These are phyloP conservation scores for Coregonus sp. DNA, from an alignment of 2,797 vertebrate species.

Conservation along the genomic window DNA sequence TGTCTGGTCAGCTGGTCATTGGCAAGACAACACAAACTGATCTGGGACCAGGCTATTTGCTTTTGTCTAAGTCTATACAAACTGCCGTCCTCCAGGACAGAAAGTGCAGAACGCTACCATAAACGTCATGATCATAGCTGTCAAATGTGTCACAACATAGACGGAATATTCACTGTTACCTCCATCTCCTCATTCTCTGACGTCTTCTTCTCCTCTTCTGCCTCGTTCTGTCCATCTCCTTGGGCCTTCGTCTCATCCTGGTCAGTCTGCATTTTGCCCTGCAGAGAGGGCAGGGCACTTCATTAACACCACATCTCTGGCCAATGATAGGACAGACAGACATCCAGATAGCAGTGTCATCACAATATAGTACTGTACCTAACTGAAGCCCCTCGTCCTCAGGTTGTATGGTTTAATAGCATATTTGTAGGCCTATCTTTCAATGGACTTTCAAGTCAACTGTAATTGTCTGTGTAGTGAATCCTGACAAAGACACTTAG, in stretches of 20 bases:
- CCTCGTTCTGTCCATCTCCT: constrained; percentile 75
- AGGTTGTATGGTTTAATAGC: background rate
- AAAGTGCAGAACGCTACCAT: background rate
- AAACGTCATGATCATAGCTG: background rate
- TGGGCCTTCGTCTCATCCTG: constrained; percentile 85
- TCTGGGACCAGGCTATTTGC: no score
- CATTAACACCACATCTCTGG: no score
- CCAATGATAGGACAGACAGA: background rate
- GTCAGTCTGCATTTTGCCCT: constrained; percentile 96
- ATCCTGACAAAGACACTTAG: background rate
- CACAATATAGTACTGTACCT: no score
- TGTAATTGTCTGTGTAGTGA: background rate
- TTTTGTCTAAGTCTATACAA: no score
- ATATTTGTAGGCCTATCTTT: background rate
- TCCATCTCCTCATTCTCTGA: constrained; percentile 86
- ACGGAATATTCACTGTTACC: background rate
- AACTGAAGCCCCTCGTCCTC: background rate
- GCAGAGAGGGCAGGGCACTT: background rate
- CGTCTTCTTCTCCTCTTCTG: constrained; percentile 82
- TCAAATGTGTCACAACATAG: background rate
- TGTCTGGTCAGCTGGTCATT: no score
- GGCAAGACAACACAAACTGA: no score
- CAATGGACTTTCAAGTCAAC: background rate
- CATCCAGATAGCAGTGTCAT: background rate
- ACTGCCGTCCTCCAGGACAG: background rate